Base-by-base conservation (phyloP, 2,888 invertebrate genomes). In the Acanthacorydalis orientalis region DNA sequence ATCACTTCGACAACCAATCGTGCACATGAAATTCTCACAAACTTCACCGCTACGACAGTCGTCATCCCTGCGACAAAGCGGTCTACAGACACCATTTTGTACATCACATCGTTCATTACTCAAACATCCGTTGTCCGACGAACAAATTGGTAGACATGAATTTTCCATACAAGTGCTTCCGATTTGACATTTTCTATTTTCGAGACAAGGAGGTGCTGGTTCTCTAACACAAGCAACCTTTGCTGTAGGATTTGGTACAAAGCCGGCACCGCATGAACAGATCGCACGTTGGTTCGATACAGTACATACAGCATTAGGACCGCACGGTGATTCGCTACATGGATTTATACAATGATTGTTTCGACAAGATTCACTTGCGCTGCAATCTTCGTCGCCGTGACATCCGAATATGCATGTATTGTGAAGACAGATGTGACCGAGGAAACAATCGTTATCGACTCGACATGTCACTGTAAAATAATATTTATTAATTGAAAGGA, bases 361-460 rank as follows among this genome's bases (percentile, higher is more conserved):
- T 55, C 81, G 72, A 57, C 91, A 91, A 7, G 87, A 79, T 61
- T 89, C 85, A 46, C 83, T 83, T 1, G 80, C 81, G 53, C 85
- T 81, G 62, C 91, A 91, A 60, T 92, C 91, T 55, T 87, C 88
- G 57, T 90, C 86, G 14, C 77, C 76, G 53, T 86, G 80, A 60
- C 91, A 92, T 37, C 91, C 91, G 54, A 82, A 83, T 49, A 84
- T 75, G 59, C 91, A 91, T 68, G 83, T 83, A 57, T 87, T 88
- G 57, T 80, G 78, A 48, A 89, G 66, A 59, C 92, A 92, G 53
- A 91, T 87, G 57, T 91, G 89, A 1, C 90, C 90, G 49, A 90
- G 70, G 76, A 91, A 90, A 57, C 91, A 92, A 58, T 92, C 91
- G 57, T 90, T 88, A 61, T 91, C 90, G 1, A 89, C 80, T 43